A percentile compares a stretch with the other conserved stretches of the same genome.
These are phyloP conservation scores for Anthopleura sola DNA, from an alignment of 64 coral and sea anemone species.

Conservation along the genomic window DNA sequence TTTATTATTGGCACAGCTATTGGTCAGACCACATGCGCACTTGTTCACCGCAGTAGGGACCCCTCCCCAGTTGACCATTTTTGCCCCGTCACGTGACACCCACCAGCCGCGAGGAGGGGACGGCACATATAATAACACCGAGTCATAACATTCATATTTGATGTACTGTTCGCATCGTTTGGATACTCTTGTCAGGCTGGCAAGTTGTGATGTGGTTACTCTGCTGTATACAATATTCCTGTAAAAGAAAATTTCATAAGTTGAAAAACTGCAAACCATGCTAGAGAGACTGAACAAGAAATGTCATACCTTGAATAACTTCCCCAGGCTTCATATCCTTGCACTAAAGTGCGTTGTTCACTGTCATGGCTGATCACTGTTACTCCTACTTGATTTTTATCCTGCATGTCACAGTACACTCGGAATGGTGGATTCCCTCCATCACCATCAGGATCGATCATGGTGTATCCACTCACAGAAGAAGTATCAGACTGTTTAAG, in stretches of 20 bases:
- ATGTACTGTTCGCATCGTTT: conserved; percentile 56
- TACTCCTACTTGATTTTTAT: not conserved
- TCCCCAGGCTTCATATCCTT: not conserved
- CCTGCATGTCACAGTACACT: conserved; percentile 25
- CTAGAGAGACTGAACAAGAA: too few relatives aligned
- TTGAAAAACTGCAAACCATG: not conserved
- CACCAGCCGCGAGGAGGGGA: too few relatives aligned
- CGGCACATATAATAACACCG: not conserved
- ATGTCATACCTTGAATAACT: not conserved
- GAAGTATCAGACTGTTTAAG: not conserved
- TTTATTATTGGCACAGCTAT: not conserved
- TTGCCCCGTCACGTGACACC: conserved; percentile 23
- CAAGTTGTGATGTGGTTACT: conserved; percentile 10
- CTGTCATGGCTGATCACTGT: conserved; percentile 28
- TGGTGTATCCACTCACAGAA: not conserved
- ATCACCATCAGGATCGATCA: conserved; percentile 22
- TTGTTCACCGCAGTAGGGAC: not conserved
- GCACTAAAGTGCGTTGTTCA: not conserved
- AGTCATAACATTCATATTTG: conserved; percentile 27
- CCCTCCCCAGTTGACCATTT: conserved; percentile 19
- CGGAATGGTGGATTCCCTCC: not conserved
- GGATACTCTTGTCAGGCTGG: conserved; percentile 16
- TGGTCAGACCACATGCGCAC: conserved; percentile 11
- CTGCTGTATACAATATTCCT: conserved; percentile 23
- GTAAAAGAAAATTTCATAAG: not conserved